Evolutionary conservation across 1,140 invertebrate genomes (phyloP).

Genomic region (Musca vetustissima): DNA sequence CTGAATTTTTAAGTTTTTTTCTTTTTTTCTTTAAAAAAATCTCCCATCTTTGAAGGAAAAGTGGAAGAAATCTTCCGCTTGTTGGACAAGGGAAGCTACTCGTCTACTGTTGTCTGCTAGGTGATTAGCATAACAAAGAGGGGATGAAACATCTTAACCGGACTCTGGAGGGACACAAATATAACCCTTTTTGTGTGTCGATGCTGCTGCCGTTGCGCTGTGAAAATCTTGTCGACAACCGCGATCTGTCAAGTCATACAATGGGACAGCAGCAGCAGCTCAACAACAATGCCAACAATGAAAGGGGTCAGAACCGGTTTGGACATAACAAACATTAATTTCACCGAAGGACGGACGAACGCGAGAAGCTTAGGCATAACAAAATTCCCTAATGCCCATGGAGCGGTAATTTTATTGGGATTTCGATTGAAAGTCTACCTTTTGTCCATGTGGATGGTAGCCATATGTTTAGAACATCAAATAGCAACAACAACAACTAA

Average conservation of each 20-base stretch:
- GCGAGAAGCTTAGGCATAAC: background rate
- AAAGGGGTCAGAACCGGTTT: constrained; percentile 10
- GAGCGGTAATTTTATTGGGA: too few relatives aligned
- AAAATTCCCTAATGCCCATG: background rate
- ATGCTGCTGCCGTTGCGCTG: background rate
- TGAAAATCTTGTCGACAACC: constrained; percentile 12
- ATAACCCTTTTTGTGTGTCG: constrained; percentile 2
- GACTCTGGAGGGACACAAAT: background rate
- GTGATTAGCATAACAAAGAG: background rate
- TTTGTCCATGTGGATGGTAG: background rate
- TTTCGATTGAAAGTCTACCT: too few relatives aligned
- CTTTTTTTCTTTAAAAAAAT: too few relatives aligned
- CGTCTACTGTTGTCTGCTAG: background rate
- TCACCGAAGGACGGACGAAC: background rate
- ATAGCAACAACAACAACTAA: background rate
- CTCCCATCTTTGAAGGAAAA: too few relatives aligned
- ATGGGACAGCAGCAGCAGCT: background rate
- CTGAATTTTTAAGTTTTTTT: too few relatives aligned
- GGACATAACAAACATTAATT: constrained; percentile 15
- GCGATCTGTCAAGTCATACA: constrained; percentile 10
- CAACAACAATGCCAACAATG: background rate
- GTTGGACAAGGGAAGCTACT: background rate
- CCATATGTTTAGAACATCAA: background rate
- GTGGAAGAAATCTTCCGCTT: too few relatives aligned
- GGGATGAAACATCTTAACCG: constrained; percentile 14